Percentiles rank a stretch among this genome's conserved stretches.
phyloP scores from a whole-genome alignment of 2,113 vertebrate species.

The Sphaerodactylus townsendi region DNA sequence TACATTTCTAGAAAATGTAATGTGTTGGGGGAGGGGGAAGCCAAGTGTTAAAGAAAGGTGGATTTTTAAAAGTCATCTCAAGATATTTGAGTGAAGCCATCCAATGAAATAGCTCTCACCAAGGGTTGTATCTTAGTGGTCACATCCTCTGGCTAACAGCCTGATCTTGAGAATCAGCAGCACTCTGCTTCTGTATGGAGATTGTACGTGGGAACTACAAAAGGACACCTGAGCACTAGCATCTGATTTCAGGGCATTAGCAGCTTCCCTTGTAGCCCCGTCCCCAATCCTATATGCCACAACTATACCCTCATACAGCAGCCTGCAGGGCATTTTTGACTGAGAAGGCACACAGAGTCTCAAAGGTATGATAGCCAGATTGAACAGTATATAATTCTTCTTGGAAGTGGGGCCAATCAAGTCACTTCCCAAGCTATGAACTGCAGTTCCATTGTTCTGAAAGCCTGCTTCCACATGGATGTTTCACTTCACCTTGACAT shows the following conservation, averaged over 20 bases:
- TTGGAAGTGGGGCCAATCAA: not conserved
- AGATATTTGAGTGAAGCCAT: not conserved
- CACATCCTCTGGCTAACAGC: not conserved
- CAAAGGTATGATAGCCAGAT: not conserved
- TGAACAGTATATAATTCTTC: not conserved
- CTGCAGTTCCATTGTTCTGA: not conserved
- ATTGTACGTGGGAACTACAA: too few relatives aligned
- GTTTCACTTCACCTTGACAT: too few relatives aligned
- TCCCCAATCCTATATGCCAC: not conserved
- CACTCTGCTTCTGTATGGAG: not conserved
- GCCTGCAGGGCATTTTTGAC: not conserved
- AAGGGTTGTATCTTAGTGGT: slow-evolving; percentile 12
- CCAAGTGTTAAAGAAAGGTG: not conserved
- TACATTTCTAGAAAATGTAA: slow-evolving; percentile 8
- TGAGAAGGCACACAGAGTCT: not conserved
- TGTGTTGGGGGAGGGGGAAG: not conserved
- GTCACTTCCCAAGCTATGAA: not conserved
- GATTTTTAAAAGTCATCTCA: not conserved
- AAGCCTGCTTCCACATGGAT: too few relatives aligned
- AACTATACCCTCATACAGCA: not conserved
- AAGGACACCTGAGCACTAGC: too few relatives aligned
- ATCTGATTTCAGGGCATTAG: not conserved
- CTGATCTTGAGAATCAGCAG: too few relatives aligned
- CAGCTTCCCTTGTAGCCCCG: not conserved
- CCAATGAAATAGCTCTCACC: slow-evolving; percentile 19